Base-by-base conservation (phyloP, 2,797 vertebrate genomes). In the Fringilla coelebs region DNA sequence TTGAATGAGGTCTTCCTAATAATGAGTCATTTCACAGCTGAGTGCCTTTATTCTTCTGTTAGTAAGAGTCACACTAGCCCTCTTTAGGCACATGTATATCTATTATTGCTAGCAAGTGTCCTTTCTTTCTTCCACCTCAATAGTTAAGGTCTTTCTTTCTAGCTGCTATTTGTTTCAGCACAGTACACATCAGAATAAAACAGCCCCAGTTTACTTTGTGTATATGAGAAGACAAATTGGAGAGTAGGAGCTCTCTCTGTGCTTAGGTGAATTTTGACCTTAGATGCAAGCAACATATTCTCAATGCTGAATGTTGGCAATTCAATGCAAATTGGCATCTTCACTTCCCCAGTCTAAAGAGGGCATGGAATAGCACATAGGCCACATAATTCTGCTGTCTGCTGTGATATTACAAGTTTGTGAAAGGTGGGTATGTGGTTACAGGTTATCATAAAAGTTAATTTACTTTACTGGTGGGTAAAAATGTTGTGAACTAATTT, bases 401-500 rank as follows among this genome's bases (percentile, higher is more conserved):
- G 15, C 14, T 66, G 15, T 93, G 85, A 93, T 48, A 66, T 86
- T 77, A 49, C 40, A 65, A 85, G 61, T 81, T 62, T 92, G 17
- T 80, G 48, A 72, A 94, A 81, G 32, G 32, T 72, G 11, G 9
- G 4, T 62, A 65, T 57, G 22, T 6, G 49, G 94, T 94, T 96
- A 90, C 85, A 74, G 26, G 65, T 97, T 96, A 92, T 60, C 41
- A 63, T 77, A 71, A 94, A 88, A 36, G 34, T 67, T 92, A 94
- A 96, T 94, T 94, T 31, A 52, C 94, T 96, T 93, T 94, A 83
- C 79, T 90, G 78, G 36, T 95, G 54, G 52, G 67, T 96, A 97
- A 96, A 97, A 96, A 77, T 88, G 22, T 92, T 95, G 52, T 73
- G 63, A 96, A 88, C 72, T 94, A 92, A 96, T 97, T 97, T 97